phyloP scores from a whole-genome alignment of 2,888 invertebrate species.

The Masnerella sp. region DNA sequence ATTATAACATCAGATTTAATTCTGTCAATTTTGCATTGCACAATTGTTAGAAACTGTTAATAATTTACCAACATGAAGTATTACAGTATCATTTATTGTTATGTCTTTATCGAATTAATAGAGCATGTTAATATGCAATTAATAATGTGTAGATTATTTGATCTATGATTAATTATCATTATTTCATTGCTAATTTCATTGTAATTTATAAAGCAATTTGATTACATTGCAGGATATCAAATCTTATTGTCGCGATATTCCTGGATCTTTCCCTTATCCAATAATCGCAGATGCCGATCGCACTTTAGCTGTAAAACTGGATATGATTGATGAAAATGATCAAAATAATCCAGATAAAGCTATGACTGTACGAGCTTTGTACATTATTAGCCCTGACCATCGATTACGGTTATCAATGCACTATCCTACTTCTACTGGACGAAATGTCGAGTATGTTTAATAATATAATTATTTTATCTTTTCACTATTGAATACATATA shows the following conservation, averaged over 20 bases:
- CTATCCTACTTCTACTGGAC: slow-evolving; percentile 91
- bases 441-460: slow-evolving; percentile 88
- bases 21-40: too few species aligned
- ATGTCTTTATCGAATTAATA: too few species aligned
- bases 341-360: slow-evolving; percentile 83
- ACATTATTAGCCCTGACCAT: slow-evolving; percentile 89
- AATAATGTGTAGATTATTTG: too few species aligned
- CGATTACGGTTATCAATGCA: slow-evolving; percentile 88
- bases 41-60: too few species aligned
- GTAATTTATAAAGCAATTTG: too few species aligned
- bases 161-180: too few species aligned
- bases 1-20: too few species aligned
- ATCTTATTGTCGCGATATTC: slow-evolving; percentile 84
- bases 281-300: slow-evolving; percentile 89
- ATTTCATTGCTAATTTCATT: too few species aligned
- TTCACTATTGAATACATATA: too few species aligned
- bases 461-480: slow-evolving; percentile 12
- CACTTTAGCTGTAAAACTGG: slow-evolving; percentile 84
- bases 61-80: too few species aligned
- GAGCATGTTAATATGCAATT: too few species aligned
- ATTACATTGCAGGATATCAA: slow-evolving; percentile 83
- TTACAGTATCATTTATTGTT: too few species aligned
- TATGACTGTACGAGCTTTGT: slow-evolving; percentile 86
- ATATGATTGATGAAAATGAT: slow-evolving; percentile 89
- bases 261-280: slow-evolving; percentile 87